These are phyloP conservation scores for Benthosema pterotum DNA, from an alignment of 2,797 vertebrate genomes.

Conservation along the genomic window DNA sequence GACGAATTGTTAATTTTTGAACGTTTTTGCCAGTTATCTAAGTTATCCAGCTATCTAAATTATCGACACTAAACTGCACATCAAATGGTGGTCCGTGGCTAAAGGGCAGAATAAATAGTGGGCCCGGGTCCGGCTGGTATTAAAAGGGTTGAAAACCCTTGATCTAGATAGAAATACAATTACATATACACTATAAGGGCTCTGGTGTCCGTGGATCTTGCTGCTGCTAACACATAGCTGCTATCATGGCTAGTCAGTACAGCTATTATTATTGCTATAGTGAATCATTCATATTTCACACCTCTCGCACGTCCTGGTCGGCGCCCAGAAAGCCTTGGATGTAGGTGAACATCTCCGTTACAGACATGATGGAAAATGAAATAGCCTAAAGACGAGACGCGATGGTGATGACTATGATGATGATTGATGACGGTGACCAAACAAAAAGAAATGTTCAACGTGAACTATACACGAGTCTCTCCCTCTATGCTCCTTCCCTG, in stretches of 20 bases:
- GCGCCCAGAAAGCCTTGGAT: slow-evolving; percentile 91
- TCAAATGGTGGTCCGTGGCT: too few relatives aligned
- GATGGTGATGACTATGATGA: too few relatives aligned
- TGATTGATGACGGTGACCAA: slow-evolving; percentile 9
- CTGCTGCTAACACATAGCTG: neutral
- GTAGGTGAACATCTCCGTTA: slow-evolving; percentile 91
- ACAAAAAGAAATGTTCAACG: slow-evolving; percentile 31
- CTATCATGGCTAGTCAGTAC: neutral
- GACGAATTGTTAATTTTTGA: too few relatives aligned
- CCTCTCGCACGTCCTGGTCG: slow-evolving; percentile 95
- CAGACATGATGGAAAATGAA: slow-evolving; percentile 81
- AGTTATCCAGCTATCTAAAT: too few relatives aligned
- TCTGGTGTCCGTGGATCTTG: too few relatives aligned
- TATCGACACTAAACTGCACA: too few relatives aligned
- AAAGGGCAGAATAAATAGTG: too few relatives aligned
- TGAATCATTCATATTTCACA: slow-evolving; percentile 41
- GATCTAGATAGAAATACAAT: too few relatives aligned
- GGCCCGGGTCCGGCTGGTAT: too few relatives aligned
- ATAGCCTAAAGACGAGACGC: neutral
- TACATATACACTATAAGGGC: too few relatives aligned
- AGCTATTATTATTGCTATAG: neutral
- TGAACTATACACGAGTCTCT: slow-evolving; percentile 18
- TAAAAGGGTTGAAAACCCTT: too few relatives aligned
- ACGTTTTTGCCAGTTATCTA: too few relatives aligned
- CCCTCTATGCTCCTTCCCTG: slow-evolving; percentile 29